Conservation (phyloP, 1,140 invertebrate species). For the Zaprionus nigranus region DNA sequence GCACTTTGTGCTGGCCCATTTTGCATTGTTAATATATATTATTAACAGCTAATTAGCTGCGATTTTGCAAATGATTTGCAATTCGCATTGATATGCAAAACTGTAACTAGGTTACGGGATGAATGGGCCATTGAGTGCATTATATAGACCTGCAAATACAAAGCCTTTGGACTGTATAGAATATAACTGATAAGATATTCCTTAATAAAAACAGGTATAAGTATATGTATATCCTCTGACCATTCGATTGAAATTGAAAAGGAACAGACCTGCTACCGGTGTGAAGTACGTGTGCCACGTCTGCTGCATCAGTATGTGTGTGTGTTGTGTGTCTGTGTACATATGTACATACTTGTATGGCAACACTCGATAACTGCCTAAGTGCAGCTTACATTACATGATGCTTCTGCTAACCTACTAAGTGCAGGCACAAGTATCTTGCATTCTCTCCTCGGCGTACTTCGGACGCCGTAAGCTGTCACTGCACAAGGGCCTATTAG, state of each 20-base stretch:
- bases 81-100: constrained; percentile 16
- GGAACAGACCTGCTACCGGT: background rate
- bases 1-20: constrained; percentile 63
- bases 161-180: background rate
- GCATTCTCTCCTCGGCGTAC: constrained; percentile 21
- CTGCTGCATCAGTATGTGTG: background rate
- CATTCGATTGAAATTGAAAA: background rate
- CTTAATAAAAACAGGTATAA: background rate
- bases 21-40: constrained; percentile 78
- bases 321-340: background rate
- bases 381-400: constrained; percentile 9
- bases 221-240: background rate
- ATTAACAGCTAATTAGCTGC: constrained; percentile 81
- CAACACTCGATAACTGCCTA: constrained; percentile 16
- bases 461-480: constrained; percentile 53
- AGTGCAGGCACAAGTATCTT: constrained; percentile 12
- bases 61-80: constrained; percentile 62
- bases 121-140: background rate
- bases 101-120: constrained; percentile 12
- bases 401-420: constrained; percentile 11
- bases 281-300: background rate
- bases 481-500: constrained; percentile 64
- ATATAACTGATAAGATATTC: background rate
- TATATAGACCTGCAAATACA: background rate
- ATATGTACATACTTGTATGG: too few species aligned